Conservation (phyloP, 2,888 invertebrate species). For the Polyommatus icarus region DNA sequence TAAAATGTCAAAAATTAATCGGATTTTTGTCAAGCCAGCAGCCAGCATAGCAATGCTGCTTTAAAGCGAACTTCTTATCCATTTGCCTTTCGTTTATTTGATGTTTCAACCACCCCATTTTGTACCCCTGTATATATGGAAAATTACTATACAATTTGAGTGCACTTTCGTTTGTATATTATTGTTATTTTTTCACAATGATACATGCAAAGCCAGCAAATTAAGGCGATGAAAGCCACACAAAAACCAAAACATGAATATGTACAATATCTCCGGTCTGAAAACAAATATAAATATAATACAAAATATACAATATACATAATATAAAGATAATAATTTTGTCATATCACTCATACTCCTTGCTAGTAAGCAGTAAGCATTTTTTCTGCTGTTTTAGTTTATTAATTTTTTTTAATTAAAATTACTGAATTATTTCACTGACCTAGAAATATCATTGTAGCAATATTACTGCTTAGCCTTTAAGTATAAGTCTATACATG, state of each 20-base stretch:
- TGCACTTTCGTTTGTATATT: background rate
- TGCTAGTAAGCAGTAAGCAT: background rate
- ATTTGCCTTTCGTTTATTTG: too few species aligned
- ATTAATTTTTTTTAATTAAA: background rate
- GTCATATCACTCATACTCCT: background rate
- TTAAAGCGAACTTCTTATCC: too few species aligned
- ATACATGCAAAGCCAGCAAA: slow-evolving; percentile 39
- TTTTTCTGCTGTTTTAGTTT: background rate
- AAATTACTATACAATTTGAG: too few species aligned
- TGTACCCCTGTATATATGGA: too few species aligned
- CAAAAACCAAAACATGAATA: slow-evolving; percentile 42
- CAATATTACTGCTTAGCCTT: background rate
- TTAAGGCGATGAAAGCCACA: slow-evolving; percentile 32
- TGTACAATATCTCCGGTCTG: slow-evolving; percentile 43
- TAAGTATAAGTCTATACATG: background rate
- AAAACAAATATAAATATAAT: slow-evolving; percentile 45
- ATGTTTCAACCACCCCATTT: too few species aligned
- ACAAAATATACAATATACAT: slow-evolving; percentile 42
- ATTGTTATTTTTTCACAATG: slow-evolving; percentile 24
- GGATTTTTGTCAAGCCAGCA: too few species aligned
- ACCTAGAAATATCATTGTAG: background rate
- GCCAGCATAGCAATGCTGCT: too few species aligned
- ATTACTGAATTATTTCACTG: background rate
- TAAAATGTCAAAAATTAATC: too few species aligned
- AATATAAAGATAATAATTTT: slow-evolving; percentile 12